Conservation (phyloP, 2,888 invertebrate species). For the Ethmia dodecea region DNA sequence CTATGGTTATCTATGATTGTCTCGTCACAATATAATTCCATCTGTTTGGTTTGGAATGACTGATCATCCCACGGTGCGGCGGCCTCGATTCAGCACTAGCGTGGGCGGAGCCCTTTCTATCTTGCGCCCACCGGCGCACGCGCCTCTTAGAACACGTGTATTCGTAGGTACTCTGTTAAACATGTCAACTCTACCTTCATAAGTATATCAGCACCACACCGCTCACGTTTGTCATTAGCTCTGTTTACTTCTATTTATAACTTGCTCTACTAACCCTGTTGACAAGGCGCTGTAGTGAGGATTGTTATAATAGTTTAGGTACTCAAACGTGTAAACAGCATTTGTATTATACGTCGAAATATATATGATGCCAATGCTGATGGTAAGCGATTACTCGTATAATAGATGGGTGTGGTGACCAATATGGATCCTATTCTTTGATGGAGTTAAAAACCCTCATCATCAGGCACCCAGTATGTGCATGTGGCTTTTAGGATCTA, state of each 20-base stretch:
- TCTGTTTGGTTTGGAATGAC: constrained; percentile 6
- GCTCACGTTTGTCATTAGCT: no score
- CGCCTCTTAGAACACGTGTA: constrained; percentile 4
- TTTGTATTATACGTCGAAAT: no score
- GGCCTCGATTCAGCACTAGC: constrained; percentile 37
- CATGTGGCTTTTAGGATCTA: no score
- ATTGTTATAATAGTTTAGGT: no score
- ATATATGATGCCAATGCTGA: no score
- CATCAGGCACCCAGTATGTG: no score
- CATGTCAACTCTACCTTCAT: background rate
- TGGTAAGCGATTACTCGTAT: no score
- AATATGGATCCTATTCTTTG: no score
- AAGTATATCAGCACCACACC: background rate
- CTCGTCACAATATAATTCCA: constrained; percentile 3
- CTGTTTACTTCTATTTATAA: constrained; percentile 5
- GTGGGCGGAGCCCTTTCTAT: constrained; percentile 67
- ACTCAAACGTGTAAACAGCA: no score
- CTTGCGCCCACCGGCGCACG: constrained; percentile 40
- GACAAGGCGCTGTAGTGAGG: constrained; percentile 1
- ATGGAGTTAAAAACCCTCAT: no score
- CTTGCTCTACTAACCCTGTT: constrained; percentile 11
- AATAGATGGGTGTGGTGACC: no score
- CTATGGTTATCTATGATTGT: no score
- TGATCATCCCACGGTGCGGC: constrained; percentile 22
- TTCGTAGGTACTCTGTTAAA: constrained; percentile 2